phyloP scores from a whole-genome alignment of 2,113 vertebrate genomes.

The Catharus fuscescens region DNA sequence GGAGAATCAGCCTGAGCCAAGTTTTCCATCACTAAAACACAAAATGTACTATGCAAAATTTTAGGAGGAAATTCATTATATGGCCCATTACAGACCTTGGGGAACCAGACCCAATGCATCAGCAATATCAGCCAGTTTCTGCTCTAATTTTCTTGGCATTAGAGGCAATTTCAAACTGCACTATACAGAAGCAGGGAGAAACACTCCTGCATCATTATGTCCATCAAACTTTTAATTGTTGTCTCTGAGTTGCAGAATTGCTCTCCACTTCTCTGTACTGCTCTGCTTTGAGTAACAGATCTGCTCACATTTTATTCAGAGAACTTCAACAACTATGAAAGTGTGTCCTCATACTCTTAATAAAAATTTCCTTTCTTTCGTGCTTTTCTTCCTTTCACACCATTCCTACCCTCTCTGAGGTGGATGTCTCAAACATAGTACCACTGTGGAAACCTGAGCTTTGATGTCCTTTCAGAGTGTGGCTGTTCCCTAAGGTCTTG shows the following conservation, averaged over 20 bases:
- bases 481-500: background rate
- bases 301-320: background rate
- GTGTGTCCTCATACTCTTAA: background rate
- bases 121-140: background rate
- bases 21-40: background rate
- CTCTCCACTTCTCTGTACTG: background rate
- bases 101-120: background rate
- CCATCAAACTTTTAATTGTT: background rate
- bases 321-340: background rate
- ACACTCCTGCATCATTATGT: background rate
- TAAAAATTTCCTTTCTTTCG: background rate
- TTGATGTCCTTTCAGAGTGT: rapidly evolving
- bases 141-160: background rate
- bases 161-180: background rate
- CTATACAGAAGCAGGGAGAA: background rate
- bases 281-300: background rate
- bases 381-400: background rate
- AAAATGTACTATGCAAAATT: background rate
- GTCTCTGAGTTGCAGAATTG: background rate
- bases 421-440: background rate
- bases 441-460: background rate
- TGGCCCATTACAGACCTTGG: background rate
- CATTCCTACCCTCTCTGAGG: background rate
- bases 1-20: background rate
- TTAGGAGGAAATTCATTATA: background rate